Evolutionary conservation across 2,113 vertebrate species (phyloP), one percentile per base, ranked within the genome.

Genomic region (Podilymbus podiceps): DNA sequence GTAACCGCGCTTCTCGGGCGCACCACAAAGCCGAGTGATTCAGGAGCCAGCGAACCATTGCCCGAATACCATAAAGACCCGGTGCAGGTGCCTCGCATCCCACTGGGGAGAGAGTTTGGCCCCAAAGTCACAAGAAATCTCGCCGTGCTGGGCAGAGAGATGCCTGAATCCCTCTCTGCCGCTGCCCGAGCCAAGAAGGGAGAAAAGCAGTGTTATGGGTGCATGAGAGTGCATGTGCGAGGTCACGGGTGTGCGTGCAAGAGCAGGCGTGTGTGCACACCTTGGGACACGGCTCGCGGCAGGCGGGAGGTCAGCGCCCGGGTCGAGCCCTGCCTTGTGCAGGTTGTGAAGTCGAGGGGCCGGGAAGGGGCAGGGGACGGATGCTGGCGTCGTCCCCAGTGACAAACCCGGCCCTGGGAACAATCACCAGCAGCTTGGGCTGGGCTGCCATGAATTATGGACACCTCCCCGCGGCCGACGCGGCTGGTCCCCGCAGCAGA

Each of bases 171-270:
- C 18, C 38, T n/a, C 16, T 1, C 35, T 10, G 33, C 42, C 33
- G 25, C 38, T 58, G 17, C 50, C 33, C 56, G 12, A 24, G 20
- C 35, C 56, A 24, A 5, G 28, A 23, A 12, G 35, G 40, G 33
- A 8, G 20, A 27, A 30, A 40, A 60, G 46, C 73, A 0, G 1
- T 2, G 22, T 2, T 18, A 1, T 3, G 47, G 38, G 20, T 2
- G 6, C 33, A 2, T 1, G 56, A 66, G 56, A 0, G 0, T 9
- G 38, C 20, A 18, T 3, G 5, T 23, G 46, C 23, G 18, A 5
- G 1, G 22, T 24, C 40, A 13, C 16, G 8, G 15, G 33, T 16
- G 52, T 10, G 55, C 2, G 8, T 25, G 42, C 47, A 30, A 49
- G 52, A 14, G 6, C 38, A 23, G 38, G 56, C 7, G 6, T 24